These are phyloP conservation scores for Galago senegalensis DNA, from an alignment of 2,797 vertebrate species.

Conservation along the genomic window DNA sequence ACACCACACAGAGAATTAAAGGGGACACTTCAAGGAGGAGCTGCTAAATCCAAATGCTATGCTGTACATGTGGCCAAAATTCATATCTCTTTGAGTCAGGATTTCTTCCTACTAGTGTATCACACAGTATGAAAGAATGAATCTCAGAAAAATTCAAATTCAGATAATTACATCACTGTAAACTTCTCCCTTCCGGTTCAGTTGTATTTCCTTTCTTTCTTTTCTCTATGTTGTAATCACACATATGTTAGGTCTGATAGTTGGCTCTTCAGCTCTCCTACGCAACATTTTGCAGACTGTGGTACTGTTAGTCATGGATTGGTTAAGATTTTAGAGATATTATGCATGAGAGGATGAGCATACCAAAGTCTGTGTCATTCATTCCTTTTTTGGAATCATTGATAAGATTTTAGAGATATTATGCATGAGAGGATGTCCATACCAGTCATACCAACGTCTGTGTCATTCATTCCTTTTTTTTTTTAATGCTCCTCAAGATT, in stretches of 20 bases:
- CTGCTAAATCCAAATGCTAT: not conserved
- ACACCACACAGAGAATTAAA: not conserved
- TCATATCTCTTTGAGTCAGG: not conserved
- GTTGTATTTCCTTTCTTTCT: not conserved
- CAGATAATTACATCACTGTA: not conserved
- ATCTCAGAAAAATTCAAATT: constrained; percentile 14
- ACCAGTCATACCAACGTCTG: constrained; percentile 20
- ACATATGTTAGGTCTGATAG: not conserved
- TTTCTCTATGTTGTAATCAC: not conserved
- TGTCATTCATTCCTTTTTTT: constrained; percentile 6
- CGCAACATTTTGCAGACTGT: not conserved
- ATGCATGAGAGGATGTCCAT: not conserved
- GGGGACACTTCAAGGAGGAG: constrained; percentile 27
- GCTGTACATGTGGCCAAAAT: not conserved
- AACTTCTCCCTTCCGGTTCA: constrained; percentile 12
- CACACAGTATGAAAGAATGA: not conserved
- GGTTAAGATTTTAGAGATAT: constrained; percentile 28
- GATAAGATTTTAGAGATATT: constrained; percentile 27
- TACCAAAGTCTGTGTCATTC: constrained; percentile 4
- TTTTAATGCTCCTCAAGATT: constrained; percentile 8
- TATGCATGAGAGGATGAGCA: constrained; percentile 44
- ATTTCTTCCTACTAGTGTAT: not conserved
- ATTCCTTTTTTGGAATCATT: not conserved
- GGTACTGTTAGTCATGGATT: not conserved
- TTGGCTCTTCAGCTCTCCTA: not conserved